These are phyloP conservation scores for Bicyclus anynana DNA, from an alignment of 1,140 invertebrate genomes.

Conservation along the genomic window DNA sequence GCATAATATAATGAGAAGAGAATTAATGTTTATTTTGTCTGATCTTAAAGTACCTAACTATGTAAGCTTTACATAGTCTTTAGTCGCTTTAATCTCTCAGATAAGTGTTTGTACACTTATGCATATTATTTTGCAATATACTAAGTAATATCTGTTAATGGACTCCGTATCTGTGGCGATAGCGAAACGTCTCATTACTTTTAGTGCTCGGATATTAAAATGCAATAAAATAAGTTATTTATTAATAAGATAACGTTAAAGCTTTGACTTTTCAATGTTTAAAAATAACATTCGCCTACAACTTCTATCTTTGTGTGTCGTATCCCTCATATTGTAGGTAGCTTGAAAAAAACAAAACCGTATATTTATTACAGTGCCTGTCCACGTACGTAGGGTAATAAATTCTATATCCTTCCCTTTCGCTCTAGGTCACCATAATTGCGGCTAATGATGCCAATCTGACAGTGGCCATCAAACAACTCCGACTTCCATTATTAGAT, in stretches of 20 bases:
- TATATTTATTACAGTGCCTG: background rate
- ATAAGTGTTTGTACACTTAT: conserved; percentile 9
- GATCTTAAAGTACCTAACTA: background rate
- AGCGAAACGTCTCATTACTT: conserved; percentile 24
- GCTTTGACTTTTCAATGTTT: conserved; percentile 3
- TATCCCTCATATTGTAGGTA: background rate
- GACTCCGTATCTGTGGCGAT: conserved; percentile 16
- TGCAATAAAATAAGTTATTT: conserved; percentile 16
- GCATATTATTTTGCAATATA: conserved; percentile 7
- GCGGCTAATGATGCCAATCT: conserved; percentile 70
- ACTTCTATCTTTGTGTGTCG: background rate
- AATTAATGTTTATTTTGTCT: background rate
- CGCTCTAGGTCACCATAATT: conserved; percentile 60
- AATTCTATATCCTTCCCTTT: conserved; percentile 3
- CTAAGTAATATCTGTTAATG: conserved; percentile 25
- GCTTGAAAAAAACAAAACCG: background rate
- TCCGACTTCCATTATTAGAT: conserved; percentile 62
- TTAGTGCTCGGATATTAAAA: conserved; percentile 22
- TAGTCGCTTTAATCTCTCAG: background rate
- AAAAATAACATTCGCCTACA: background rate
- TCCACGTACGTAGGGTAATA: conserved; percentile 2
- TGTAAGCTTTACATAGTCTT: conserved; percentile 4
- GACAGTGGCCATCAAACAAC: conserved; percentile 58
- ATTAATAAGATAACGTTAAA: conserved; percentile 7
- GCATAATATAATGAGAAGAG: background rate